phyloP scores from a whole-genome alignment of 2,797 vertebrate genomes.

The Poecile montanus region DNA sequence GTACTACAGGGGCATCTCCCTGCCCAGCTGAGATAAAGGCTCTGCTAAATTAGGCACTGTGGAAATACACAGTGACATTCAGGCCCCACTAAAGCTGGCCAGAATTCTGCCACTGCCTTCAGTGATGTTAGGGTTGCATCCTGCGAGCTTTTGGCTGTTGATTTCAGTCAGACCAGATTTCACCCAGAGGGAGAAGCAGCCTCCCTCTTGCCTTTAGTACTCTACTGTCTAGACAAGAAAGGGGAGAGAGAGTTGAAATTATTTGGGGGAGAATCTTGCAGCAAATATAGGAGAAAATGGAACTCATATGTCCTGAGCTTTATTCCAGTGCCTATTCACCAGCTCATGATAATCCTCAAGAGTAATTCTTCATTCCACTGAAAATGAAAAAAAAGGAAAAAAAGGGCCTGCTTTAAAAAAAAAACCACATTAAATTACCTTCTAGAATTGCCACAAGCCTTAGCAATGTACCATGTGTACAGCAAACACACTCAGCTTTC shows the following conservation, averaged over 20 bases:
- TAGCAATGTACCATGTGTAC: background rate
- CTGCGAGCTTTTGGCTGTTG: background rate
- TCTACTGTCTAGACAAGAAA: conserved; percentile 22
- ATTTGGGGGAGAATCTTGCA: background rate
- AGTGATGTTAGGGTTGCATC: background rate
- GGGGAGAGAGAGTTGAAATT: background rate
- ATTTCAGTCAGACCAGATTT: conserved; percentile 35
- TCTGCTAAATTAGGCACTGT: background rate
- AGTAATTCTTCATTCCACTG: background rate
- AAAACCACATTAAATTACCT: background rate
- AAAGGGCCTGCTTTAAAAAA: background rate
- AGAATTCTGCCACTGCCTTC: background rate
- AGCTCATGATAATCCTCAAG: background rate
- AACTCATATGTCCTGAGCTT: conserved; percentile 6
- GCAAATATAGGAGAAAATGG: conserved; percentile 26
- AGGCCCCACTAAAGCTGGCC: background rate
- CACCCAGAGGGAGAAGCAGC: conserved; percentile 10
- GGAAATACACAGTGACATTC: conserved; percentile 28
- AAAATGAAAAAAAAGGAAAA: background rate
- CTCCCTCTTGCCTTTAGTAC: background rate
- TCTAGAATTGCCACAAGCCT: background rate
- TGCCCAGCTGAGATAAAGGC: conserved; percentile 28
- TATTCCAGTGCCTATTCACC: background rate
- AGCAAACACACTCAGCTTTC: background rate
- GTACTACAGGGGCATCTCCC: background rate